Evolutionary conservation across 2,888 invertebrate species (phyloP), one percentile per base, ranked within the genome.

Genomic region (Drosophila conformis): DNA sequence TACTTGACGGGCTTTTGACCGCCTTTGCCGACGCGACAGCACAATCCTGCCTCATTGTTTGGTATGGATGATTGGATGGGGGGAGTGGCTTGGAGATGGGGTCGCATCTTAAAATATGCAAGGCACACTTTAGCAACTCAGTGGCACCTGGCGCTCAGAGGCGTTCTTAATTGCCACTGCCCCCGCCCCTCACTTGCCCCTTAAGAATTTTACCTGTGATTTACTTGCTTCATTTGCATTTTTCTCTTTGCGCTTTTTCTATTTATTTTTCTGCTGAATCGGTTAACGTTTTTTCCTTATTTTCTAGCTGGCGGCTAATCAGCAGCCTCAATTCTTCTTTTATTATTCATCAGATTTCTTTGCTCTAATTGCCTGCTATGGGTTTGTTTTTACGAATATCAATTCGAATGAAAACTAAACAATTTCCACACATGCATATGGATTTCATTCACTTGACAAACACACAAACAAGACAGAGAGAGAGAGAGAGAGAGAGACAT

Each of bases 1-100:
- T 85, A 79, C 85, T 85, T 82, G 88, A 83, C 79, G 82, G 80
- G 83, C 84, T 85, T 84, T 84, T 84, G 85, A 84, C 87, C 87
- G 84, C 78, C 85, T 80, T 84, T 78, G 68, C 57, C 68, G 62
- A 65, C 67, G 63, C 61, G 70, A 63, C 81, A 52, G 35, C 57
- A 58, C 38, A 74, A 33, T 40, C 58, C 52, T 31, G 67, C 25
- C 56, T 33, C 70, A 63, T 66, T 79, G 78, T 76, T 65, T 18
- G 11, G 1, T 15, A 4, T 15, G 35, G 7, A 10, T 46, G 25
- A 25, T 46, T 46, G 46, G 25, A 25, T 2, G 7, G 21, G 10
- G 5, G 1, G 8, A 2, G 40, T 10, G 25, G n/a, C 4, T 48
- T 59, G 53, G 49, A 18, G 21, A 21, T 42, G 42, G 46, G 46